Base-by-base conservation (phyloP, 1,140 invertebrate genomes). In the Zaprionus africanus region DNA sequence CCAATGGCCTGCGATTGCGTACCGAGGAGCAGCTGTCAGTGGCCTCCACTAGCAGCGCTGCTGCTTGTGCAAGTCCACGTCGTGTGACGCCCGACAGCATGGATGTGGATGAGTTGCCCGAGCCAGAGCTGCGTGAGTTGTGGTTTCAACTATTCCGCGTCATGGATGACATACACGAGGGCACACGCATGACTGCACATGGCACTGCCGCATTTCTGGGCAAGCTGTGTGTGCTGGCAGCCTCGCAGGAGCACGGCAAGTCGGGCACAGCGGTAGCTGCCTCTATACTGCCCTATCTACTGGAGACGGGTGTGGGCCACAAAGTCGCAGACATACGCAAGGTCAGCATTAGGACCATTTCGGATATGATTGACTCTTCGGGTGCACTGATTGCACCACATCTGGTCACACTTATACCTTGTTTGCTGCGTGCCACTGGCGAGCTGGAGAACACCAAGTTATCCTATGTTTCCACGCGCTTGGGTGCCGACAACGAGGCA, bases 161-260 rank as follows among this genome's bases (percentile, higher is more conserved):
- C 0, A 96, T 98, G 95, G 98, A 99, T 93, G 98, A 99, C 93
- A 97, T 98, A 82, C 98, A 99, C 91, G 97, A 98, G 91, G 96
- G 95, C 24, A 98, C 98, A 0, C 93, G 98, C 66, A 93, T 95
- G 74, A 96, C 97, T 4, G 98, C 98, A 31, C 96, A 95, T 34
- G 94, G 95, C 71, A 96, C 97, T 0, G 95, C 96, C 4, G 95
- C 95, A 80, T 94, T 96, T 54, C 93, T 99, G 2, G 96, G 97
- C 80, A 97, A 97, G 96, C 93, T 97, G 11, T 97, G 96, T 72
- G 94, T 98, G 36, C 94, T 96, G 68, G 95, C 96, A 5, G 96
- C 96, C 75, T 97, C 98, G 87, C 93, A 94, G 11, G 95, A 94
- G 53, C 95, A 96, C 79, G 97, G 97, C 4, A 97, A 97, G 93